phyloP scores from a whole-genome alignment of 2,888 invertebrate species.

The Scrobipalpa costella region DNA sequence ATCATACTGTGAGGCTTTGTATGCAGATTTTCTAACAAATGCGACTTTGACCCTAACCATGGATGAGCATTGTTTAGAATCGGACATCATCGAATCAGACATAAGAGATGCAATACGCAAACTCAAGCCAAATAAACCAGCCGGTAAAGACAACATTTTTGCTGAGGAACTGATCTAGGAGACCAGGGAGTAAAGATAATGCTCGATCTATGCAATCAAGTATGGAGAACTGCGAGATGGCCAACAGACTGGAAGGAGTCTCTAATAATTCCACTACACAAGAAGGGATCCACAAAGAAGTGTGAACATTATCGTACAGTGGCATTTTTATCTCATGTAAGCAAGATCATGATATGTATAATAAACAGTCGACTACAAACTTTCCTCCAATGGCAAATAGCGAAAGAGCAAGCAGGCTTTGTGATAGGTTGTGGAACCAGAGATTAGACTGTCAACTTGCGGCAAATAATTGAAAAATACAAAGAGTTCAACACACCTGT shows the following conservation, averaged over 20 bases:
- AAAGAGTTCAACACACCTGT: no score
- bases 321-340: constrained; percentile 28
- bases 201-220: constrained; percentile 19
- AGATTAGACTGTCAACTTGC: no score
- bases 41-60: background rate
- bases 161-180: constrained; percentile 1
- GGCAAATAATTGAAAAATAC: no score
- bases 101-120: background rate
- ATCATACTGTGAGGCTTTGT: background rate
- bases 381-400: constrained; percentile 22
- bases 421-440: constrained; percentile 18
- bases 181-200: background rate
- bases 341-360: constrained; percentile 28
- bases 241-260: constrained; percentile 26
- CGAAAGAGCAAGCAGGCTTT: constrained; percentile 26
- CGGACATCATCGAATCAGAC: background rate
- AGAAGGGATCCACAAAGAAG: no score
- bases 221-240: constrained; percentile 28
- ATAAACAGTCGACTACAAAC: no score
- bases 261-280: constrained; percentile 26
- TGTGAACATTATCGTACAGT: no score
- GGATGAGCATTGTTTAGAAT: background rate
- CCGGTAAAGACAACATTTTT: background rate
- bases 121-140: background rate
- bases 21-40: background rate